A percentile compares a stretch with the other conserved stretches of the same genome.
Evolutionary conservation across 1,140 invertebrate genomes (phyloP).

Genomic region (Listronotus oregonensis): DNA sequence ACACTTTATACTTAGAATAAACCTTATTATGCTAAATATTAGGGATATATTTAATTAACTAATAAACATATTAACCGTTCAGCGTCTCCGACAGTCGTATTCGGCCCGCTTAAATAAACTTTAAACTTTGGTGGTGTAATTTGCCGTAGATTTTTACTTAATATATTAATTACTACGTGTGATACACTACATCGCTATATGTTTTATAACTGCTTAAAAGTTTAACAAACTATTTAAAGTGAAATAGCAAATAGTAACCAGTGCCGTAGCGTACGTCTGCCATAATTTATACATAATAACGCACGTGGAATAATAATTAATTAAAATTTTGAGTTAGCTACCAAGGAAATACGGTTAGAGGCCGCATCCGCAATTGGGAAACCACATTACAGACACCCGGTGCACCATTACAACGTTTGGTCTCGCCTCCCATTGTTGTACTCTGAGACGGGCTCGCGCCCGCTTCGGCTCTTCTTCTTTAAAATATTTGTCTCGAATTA

Average conservation of each 20-base stretch:
- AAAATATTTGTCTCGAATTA: background rate
- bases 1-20: too few relatives aligned
- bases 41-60: too few relatives aligned
- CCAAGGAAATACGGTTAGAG: slow-evolving; percentile 34
- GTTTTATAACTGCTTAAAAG: background rate
- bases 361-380: slow-evolving; percentile 36
- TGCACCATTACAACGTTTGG: slow-evolving; percentile 34
- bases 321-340: slow-evolving; percentile 39
- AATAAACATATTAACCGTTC: too few relatives aligned
- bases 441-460: slow-evolving; percentile 8
- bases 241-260: slow-evolving; percentile 20
- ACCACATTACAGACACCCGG: slow-evolving; percentile 40
- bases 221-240: background rate
- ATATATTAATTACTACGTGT: too few relatives aligned
- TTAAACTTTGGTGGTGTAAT: too few relatives aligned
- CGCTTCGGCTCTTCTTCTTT: slow-evolving; percentile 15
- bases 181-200: too few relatives aligned
- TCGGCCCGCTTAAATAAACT: too few relatives aligned
- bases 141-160: too few relatives aligned
- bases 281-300: slow-evolving; percentile 35
- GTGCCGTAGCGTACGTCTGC: slow-evolving; percentile 11
- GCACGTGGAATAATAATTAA: slow-evolving; percentile 40
- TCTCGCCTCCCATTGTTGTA: slow-evolving; percentile 33
- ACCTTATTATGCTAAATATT: too few relatives aligned
- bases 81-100: too few relatives aligned